Percentiles rank a stretch among this genome's conserved stretches.
Evolutionary conservation across 2,888 invertebrate species (phyloP).

Genomic region (Rotaria macrura): DNA sequence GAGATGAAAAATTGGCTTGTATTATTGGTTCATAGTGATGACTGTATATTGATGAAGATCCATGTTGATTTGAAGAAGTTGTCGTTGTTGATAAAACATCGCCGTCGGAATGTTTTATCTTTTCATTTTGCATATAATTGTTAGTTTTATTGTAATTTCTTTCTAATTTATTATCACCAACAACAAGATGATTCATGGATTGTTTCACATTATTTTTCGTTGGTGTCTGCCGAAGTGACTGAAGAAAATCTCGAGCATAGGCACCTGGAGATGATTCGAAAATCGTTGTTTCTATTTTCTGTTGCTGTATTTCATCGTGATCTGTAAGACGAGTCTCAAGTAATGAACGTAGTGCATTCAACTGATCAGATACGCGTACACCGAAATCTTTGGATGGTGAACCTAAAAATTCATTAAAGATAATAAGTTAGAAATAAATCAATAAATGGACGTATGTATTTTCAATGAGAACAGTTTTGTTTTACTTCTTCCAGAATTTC

Average conservation of each 20-base stretch:
- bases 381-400: not conserved
- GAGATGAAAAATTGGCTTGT: not conserved
- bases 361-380: not conserved
- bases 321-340: not conserved
- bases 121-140: not conserved
- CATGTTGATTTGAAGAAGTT: not conserved
- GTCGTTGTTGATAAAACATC: not conserved
- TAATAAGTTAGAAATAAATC: no score
- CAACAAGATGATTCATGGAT: not conserved
- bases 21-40: not conserved
- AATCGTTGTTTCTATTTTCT: not conserved
- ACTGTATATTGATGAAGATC: not conserved
- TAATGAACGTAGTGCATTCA: not conserved
- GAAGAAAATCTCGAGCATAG: not conserved
- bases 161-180: not conserved
- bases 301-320: not conserved
- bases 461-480: no score
- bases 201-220: not conserved
- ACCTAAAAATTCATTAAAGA: not conserved
- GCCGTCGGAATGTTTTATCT: not conserved
- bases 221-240: not conserved
- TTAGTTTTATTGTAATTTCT: not conserved
- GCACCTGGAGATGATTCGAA: not conserved
- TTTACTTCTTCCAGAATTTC: no score
- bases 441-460: no score